A percentile compares a stretch with the other conserved stretches of the same genome.
Evolutionary conservation across 2,113 vertebrate genomes (phyloP).

Genomic region (Monopterus albus): DNA sequence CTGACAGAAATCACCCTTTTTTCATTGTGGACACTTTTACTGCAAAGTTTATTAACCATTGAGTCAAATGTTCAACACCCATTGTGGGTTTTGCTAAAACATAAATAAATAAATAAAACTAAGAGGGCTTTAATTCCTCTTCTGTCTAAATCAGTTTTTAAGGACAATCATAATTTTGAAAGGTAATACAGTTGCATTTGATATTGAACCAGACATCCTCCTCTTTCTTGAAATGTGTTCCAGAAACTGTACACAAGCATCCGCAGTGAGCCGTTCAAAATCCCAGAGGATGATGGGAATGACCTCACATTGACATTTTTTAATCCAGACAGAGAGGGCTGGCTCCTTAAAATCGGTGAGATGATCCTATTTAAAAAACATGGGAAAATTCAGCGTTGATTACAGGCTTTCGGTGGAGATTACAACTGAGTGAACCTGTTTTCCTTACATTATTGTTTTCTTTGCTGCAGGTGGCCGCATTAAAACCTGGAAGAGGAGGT

Average conservation of each 20-base stretch:
- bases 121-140: too few species aligned
- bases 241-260: conserved; percentile 93
- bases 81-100: too few species aligned
- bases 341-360: conserved; percentile 96
- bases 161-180: not conserved
- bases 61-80: too few species aligned
- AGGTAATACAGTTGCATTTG: not conserved
- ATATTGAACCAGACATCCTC: not conserved
- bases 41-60: too few species aligned
- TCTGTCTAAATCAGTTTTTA: not conserved
- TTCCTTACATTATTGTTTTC: not conserved
- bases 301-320: conserved; percentile 96
- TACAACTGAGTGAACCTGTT: accelerated
- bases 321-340: conserved; percentile 93
- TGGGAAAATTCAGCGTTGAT: not conserved
- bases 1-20: too few species aligned
- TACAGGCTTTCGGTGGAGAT: not conserved
- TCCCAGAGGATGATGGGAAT: conserved; percentile 93
- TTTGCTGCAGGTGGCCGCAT: conserved; percentile 76
- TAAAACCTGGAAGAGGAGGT: conserved; percentile 85
- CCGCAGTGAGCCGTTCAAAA: conserved; percentile 93
- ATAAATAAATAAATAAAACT: too few species aligned
- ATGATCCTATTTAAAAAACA: not conserved
- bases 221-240: not conserved
- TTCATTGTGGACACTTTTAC: too few species aligned